Base-by-base conservation (phyloP, 1,140 invertebrate species). In the Linepithema humile region DNA sequence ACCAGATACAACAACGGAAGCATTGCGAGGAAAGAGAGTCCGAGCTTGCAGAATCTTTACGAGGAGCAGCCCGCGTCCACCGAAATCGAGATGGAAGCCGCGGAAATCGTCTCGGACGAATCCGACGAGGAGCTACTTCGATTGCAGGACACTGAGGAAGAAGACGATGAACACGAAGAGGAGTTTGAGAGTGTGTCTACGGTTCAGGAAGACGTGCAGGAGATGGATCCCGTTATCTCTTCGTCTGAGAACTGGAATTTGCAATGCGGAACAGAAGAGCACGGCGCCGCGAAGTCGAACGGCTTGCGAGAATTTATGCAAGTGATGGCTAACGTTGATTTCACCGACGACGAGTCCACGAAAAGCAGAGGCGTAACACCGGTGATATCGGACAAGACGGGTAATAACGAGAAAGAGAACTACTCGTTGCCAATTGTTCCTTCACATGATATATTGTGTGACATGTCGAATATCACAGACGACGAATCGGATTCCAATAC, bases 321-420 rank as follows among this genome's bases (percentile, higher is more conserved):
- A 48, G 17, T 53, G 40, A 74, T 85, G 2, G 82, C 85, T 35
- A 82, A 89, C 1, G 84, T 86, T 0, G 91, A 93, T 20, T 93
- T 94, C 10, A 94, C 93, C 1, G 93, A 94, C 17, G 93, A 94
- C 40, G 93, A 94, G 20, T 93, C 93, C 1, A 82, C 74, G 5
- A 84, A 53, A n/a, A 85, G 84, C 53, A 64, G 55, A 2, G 67
- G 83, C 17, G 69, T 57, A 7, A 64, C 59, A 3, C 73, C 73
- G 15, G 26, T 65, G 48, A 9, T 38, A 57, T 15, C 40, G 6
- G 20, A 53, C 7, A 29, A 82, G 15, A 10, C 15, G 0, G 43
- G 74, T 15, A 26, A 20, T 0, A 29, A 53, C 2, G 83, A 26
- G 43, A 60, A 7, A 65, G 45, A 50, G 9, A 70, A 29, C 15